phyloP scores from a whole-genome alignment of 2,797 vertebrate species.

The Silurus aristotelis region DNA sequence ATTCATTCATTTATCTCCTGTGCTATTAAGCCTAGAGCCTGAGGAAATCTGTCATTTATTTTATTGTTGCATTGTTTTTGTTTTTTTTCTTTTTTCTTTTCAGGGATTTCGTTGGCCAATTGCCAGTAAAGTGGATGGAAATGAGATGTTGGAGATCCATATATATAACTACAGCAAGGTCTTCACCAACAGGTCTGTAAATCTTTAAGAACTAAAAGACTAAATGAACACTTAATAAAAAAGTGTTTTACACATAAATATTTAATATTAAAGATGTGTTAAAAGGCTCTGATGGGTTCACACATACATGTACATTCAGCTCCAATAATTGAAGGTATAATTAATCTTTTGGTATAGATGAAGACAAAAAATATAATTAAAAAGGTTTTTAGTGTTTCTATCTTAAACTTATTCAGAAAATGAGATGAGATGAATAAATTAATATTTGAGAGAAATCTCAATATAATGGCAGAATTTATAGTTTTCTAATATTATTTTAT shows the following conservation, averaged over 20 bases:
- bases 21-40: neutral
- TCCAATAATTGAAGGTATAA: neutral
- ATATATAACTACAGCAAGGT: slow-evolving; percentile 97
- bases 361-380: too few relatives aligned
- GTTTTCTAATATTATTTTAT: neutral
- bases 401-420: too few relatives aligned
- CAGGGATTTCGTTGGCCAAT: slow-evolving; percentile 90
- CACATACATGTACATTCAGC: neutral
- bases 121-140: slow-evolving; percentile 83
- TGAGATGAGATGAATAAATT: too few relatives aligned
- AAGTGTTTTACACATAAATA: neutral
- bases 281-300: neutral
- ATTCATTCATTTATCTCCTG: neutral
- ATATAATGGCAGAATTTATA: too few relatives aligned
- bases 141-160: slow-evolving; percentile 91
- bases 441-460: too few relatives aligned
- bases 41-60: neutral
- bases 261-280: neutral
- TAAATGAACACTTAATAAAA: neutral
- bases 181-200: slow-evolving; percentile 90
- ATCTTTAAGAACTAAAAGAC: neutral
- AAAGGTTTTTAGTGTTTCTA: too few relatives aligned
- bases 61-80: slow-evolving; percentile 10
- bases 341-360: too few relatives aligned
- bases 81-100: neutral